These are phyloP conservation scores for Probosciger aterrimus DNA, from an alignment of 2,113 vertebrate genomes.

Conservation along the genomic window DNA sequence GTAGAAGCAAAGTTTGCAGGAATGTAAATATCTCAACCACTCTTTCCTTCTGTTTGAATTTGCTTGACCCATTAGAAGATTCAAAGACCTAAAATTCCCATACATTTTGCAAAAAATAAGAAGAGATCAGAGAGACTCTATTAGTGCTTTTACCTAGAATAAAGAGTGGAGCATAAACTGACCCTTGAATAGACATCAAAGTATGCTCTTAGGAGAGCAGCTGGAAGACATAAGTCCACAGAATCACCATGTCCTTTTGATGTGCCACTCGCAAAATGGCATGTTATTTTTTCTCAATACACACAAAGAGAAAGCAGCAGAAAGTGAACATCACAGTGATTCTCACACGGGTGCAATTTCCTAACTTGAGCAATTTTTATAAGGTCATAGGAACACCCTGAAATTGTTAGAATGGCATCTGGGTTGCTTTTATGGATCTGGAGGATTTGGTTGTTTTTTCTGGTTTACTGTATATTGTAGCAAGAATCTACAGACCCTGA, in stretches of 20 bases:
- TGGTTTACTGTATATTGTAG: not conserved
- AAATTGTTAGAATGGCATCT: not conserved
- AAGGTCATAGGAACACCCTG: not conserved
- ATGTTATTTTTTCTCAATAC: not conserved
- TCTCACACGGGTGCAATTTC: not conserved
- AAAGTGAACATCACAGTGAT: not conserved
- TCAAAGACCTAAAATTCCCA: not conserved
- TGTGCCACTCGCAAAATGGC: not conserved
- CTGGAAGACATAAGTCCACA: not conserved
- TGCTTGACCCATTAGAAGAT: not conserved
- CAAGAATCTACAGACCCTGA: not conserved
- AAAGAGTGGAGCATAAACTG: not conserved
- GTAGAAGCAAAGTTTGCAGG: not conserved
- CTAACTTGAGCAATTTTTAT: not conserved
- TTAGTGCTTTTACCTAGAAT: not conserved
- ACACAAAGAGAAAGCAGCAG: not conserved
- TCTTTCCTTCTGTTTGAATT: not conserved
- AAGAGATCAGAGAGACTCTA: not conserved
- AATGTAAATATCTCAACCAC: not conserved
- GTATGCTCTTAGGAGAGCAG: not conserved
- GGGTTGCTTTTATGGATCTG: conserved; percentile 1
- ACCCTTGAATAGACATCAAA: conserved; percentile 37
- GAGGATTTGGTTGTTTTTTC: not conserved
- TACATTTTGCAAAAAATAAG: not conserved
- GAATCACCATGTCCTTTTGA: not conserved